Evolutionary conservation across 2,888 invertebrate species (phyloP).

Genomic region (Thelaira solivaga): DNA sequence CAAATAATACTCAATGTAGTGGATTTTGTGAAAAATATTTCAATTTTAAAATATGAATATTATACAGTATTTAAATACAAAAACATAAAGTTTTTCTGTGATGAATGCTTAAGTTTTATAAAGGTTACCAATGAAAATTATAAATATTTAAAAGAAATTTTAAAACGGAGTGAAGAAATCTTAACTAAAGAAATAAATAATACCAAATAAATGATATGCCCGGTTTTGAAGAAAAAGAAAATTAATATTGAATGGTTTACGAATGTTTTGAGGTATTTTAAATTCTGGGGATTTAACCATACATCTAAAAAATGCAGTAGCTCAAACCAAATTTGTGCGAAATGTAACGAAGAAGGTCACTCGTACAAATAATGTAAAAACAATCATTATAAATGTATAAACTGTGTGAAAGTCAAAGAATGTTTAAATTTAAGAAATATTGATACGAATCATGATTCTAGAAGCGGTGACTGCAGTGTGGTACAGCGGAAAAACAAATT

Average conservation of each 20-base stretch:
- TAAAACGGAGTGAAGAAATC: too few relatives aligned
- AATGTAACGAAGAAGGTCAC: slow-evolving; percentile 28
- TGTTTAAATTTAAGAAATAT: slow-evolving; percentile 5
- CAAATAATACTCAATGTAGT: too few relatives aligned
- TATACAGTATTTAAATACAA: too few relatives aligned
- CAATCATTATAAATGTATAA: background rate
- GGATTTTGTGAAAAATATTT: too few relatives aligned
- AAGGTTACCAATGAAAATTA: too few relatives aligned
- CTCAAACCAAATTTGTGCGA: slow-evolving; percentile 23
- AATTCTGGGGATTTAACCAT: slow-evolving; percentile 53
- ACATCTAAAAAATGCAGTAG: slow-evolving; percentile 27
- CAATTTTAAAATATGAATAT: too few relatives aligned
- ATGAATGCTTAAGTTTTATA: too few relatives aligned
- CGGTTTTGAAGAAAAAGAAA: background rate
- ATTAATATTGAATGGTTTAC: background rate
- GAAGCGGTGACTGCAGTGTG: background rate
- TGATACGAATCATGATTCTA: slow-evolving; percentile 23
- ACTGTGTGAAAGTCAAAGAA: slow-evolving; percentile 17
- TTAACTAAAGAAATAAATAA: too few relatives aligned
- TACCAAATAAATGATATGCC: too few relatives aligned
- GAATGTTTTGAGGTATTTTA: slow-evolving; percentile 27
- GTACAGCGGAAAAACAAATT: background rate
- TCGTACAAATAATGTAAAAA: slow-evolving; percentile 25
- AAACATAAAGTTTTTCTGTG: too few relatives aligned
- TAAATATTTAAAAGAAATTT: too few relatives aligned